These are phyloP conservation scores for Sialis lutaria DNA, from an alignment of 2,888 invertebrate genomes.

Conservation along the genomic window DNA sequence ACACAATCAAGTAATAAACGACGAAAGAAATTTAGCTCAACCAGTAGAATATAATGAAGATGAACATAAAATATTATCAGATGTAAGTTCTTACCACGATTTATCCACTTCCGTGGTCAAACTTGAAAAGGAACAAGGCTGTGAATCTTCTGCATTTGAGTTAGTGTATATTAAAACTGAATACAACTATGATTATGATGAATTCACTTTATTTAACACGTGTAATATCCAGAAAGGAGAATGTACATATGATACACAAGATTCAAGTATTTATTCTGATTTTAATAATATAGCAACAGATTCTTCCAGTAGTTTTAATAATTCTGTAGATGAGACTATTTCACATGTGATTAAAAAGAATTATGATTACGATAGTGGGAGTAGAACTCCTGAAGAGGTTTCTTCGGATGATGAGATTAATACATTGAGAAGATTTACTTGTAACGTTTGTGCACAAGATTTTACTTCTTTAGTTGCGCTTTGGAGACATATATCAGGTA, in stretches of 20 bases:
- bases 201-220: not conserved
- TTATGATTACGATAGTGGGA: not conserved
- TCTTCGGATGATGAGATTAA: not conserved
- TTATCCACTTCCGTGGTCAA: not conserved
- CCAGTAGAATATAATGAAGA: not conserved
- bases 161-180: not conserved
- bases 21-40: not conserved
- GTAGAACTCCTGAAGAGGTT: too few relatives aligned
- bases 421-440: not conserved
- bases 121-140: not conserved
- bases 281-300: not conserved
- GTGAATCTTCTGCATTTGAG: not conserved
- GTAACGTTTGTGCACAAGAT: not conserved
- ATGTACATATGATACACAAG: not conserved
- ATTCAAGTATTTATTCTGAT: not conserved
- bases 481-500: not conserved
- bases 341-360: not conserved
- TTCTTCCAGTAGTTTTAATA: not conserved
- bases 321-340: slow-evolving; percentile 1
- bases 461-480: not conserved
- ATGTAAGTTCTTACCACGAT: not conserved
- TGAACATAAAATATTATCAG: not conserved
- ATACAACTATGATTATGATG: not conserved
- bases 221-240: not conserved
- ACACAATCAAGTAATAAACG: not conserved